A percentile compares a stretch with the other conserved stretches of the same genome.
These are phyloP conservation scores for Macaca mulatta DNA, from an alignment of 2,113 vertebrate species.

Conservation along the genomic window DNA sequence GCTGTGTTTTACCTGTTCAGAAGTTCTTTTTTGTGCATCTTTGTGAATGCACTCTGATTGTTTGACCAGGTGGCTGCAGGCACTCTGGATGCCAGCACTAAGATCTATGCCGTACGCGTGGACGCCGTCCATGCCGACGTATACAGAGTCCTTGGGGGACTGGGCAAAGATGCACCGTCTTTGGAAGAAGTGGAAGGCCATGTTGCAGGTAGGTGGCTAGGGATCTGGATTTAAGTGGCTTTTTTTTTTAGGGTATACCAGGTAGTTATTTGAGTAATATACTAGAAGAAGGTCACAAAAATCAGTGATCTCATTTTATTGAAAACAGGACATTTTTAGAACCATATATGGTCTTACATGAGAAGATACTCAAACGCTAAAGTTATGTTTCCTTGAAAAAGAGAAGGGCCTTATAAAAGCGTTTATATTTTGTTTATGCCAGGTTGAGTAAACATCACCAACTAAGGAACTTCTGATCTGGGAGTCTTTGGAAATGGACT, in stretches of 20 bases:
- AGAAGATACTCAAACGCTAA: neutral
- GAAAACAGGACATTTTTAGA: neutral
- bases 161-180: constrained; percentile 86
- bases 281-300: constrained; percentile 9
- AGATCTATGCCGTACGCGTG: constrained; percentile 95
- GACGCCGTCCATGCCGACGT: constrained; percentile 93
- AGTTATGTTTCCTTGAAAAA: constrained; percentile 4
- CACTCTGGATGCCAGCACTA: constrained; percentile 95
- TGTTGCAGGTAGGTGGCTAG: constrained; percentile 68
- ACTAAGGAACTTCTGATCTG: neutral
- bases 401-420: neutral
- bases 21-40: neutral
- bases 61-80: constrained; percentile 91
- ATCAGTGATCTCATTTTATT: neutral
- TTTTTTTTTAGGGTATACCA: neutral
- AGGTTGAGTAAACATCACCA: neutral
- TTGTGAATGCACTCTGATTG: neutral
- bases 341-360: neutral
- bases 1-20: neutral
- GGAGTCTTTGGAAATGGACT: neutral
- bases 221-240: neutral
- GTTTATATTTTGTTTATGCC: constrained; percentile 26
- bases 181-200: constrained; percentile 56
- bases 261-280: neutral
- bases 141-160: constrained; percentile 92